Conservation (phyloP, 2,797 vertebrate species). For the Tolypeutes matacus region DNA sequence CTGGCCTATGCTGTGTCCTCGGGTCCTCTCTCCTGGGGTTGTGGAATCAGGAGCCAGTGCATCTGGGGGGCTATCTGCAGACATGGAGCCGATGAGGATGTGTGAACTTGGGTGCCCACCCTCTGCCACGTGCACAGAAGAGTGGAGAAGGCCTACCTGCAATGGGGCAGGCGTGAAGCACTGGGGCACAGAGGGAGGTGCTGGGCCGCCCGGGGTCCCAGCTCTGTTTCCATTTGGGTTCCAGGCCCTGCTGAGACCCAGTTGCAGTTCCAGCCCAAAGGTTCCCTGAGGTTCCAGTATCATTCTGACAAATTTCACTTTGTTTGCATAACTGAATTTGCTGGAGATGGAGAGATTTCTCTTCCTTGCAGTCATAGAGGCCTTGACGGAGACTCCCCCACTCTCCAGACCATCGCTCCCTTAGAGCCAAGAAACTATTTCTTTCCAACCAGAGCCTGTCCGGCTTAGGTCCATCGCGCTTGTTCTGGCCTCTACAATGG, state of each 20-base stretch:
- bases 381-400: background rate
- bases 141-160: background rate
- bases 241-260: background rate
- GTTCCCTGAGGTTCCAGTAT: no score
- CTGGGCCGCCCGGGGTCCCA: background rate
- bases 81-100: accelerated
- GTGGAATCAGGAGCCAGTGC: background rate
- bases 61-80: background rate
- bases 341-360: background rate
- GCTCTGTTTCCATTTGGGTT: background rate
- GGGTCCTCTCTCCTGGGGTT: background rate
- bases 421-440: background rate
- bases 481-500: background rate
- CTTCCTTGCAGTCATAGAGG: background rate
- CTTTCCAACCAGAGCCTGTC: background rate
- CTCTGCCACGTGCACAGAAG: background rate
- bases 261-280: background rate
- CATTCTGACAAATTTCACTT: background rate
- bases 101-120: background rate
- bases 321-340: background rate
- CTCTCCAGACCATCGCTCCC: background rate
- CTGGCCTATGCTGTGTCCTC: background rate
- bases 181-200: background rate
- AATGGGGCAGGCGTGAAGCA: background rate
- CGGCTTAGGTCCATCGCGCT: background rate